Percentiles rank a stretch among this genome's conserved stretches.
Conservation (phyloP, 2,113 vertebrate species). For the Podiceps cristatus region DNA sequence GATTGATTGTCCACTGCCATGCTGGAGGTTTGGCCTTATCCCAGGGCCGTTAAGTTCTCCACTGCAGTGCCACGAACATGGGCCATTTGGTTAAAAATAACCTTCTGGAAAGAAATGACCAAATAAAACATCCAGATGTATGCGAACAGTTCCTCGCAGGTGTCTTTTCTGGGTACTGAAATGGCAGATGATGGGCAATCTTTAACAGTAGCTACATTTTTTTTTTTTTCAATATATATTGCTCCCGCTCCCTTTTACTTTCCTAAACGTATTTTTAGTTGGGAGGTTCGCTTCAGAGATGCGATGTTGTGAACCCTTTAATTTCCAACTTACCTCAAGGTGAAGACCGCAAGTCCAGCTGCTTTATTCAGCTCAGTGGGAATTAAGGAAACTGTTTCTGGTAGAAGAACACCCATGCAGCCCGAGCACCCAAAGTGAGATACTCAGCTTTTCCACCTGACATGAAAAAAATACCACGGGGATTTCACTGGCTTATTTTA, state of each 20-base stretch:
- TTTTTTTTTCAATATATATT: neutral
- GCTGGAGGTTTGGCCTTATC: neutral
- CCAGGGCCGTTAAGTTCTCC: neutral
- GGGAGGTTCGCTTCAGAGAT: neutral
- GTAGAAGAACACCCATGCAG: neutral
- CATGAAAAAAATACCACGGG: neutral
- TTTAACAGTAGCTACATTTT: neutral
- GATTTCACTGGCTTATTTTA: neutral
- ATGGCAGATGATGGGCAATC: neutral
- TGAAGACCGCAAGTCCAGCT: fast-evolving
- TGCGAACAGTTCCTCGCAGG: neutral
- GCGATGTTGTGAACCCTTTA: neutral
- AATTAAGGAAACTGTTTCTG: neutral
- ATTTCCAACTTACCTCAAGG: neutral
- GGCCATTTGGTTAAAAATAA: neutral
- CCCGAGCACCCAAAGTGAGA: neutral
- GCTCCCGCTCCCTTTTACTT: neutral
- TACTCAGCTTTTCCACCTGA: neutral
- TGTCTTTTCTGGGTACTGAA: neutral
- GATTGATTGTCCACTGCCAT: neutral
- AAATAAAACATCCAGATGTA: neutral
- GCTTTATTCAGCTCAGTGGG: fast-evolving
- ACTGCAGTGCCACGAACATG: neutral
- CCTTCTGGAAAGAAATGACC: neutral
- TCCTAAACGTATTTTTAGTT: neutral